Conservation (phyloP, 2,113 vertebrate species). For the Asarcornis scutulata region DNA sequence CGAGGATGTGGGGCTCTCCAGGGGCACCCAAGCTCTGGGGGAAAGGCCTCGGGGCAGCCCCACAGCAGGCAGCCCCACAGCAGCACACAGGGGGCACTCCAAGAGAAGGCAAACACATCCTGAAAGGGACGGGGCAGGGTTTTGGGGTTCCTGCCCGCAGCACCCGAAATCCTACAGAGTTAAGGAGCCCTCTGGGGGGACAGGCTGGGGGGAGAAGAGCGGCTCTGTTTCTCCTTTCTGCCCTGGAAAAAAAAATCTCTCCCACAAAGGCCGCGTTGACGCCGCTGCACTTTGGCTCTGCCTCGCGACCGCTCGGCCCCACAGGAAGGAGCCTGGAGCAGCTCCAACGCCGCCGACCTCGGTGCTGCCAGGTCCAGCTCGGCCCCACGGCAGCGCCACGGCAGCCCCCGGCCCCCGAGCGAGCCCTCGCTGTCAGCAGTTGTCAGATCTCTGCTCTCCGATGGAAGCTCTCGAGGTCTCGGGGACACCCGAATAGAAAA, state of each 20-base stretch:
- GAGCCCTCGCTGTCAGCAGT: background rate
- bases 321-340: background rate
- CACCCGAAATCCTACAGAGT: background rate
- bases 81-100: background rate
- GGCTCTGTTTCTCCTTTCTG: fast-evolving
- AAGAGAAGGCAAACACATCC: background rate
- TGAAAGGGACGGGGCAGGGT: fast-evolving
- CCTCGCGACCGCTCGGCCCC: background rate
- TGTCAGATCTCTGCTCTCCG: background rate
- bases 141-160: background rate
- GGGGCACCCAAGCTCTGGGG: too few species aligned
- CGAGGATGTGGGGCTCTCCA: fast-evolving
- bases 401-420: background rate
- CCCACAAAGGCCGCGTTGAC: background rate
- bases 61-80: background rate
- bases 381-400: background rate
- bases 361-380: background rate
- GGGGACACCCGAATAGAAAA: fast-evolving
- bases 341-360: too few species aligned
- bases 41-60: too few species aligned
- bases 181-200: background rate
- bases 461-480: fast-evolving
- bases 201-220: background rate
- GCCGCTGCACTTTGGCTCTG: fast-evolving
- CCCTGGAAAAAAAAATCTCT: background rate